Conservation (phyloP, 1,140 invertebrate species). For the Heterodera schachtii region DNA sequence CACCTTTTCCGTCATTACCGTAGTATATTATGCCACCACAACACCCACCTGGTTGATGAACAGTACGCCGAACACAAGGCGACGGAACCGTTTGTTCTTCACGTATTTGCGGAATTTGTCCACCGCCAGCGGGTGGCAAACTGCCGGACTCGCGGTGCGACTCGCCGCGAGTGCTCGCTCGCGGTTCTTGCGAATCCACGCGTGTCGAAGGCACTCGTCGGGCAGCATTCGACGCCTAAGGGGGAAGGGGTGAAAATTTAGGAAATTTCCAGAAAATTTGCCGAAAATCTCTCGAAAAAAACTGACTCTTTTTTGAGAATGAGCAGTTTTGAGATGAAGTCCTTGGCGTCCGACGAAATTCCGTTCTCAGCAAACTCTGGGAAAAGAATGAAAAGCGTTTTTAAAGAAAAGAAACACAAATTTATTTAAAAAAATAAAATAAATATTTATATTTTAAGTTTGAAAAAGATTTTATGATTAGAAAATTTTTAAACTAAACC, state of each 20-base stretch:
- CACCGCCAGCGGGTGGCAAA: slow-evolving; percentile 50
- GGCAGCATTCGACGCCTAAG: slow-evolving; percentile 63
- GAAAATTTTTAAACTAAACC: no score
- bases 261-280: no score
- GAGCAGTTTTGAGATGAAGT: slow-evolving; percentile 71
- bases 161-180: slow-evolving; percentile 45
- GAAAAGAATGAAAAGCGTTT: no score
- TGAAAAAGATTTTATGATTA: no score
- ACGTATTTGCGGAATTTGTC: slow-evolving; percentile 57
- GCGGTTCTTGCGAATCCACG: slow-evolving; percentile 54
- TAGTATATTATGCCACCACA: no score
- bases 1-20: no score
- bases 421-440: no score
- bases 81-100: slow-evolving; percentile 56
- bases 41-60: slow-evolving; percentile 42
- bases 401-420: no score
- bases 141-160: slow-evolving; percentile 2
- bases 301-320: slow-evolving; percentile 68
- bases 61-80: slow-evolving; percentile 58
- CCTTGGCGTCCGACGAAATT: slow-evolving; percentile 69
- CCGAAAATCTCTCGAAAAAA: no score
- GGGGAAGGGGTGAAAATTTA: no score
- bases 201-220: slow-evolving; percentile 59
- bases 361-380: slow-evolving; percentile 68
- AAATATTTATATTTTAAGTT: no score